Base-by-base conservation (phyloP, 2,888 invertebrate genomes). In the Dendrolimus pini region DNA sequence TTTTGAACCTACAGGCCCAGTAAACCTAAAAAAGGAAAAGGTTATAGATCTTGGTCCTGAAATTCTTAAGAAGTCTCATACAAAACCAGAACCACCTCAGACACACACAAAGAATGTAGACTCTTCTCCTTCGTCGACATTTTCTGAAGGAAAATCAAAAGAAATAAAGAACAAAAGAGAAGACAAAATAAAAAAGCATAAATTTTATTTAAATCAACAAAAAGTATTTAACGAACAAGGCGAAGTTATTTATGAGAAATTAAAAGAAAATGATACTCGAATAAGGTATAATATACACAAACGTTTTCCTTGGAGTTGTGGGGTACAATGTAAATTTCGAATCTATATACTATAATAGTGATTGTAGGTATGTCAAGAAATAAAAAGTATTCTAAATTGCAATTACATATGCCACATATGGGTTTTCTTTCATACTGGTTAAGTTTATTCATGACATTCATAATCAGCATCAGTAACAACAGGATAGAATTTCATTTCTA, bases 261-360 rank as follows among this genome's bases (percentile, higher is more conserved):
- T 94, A 58, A 88, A 91, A 55, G 87, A 93, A 56, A 92, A 93
- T 73, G 94, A 94, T 84, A 82, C 91, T 0, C 73, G 90, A 63
- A 75, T 95, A 55, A 91, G 91, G 91, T 93, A 71, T 63, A 9
- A 0, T 30, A 6, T 30, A 30, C 3, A 30, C 30, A 6, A 30
- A 30, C 30, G 0, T 30, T 30, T 30, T 30, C 30, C 30, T 30
- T 30, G 30, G 30, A 0, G 30, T 30, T 6, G 6, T 3, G 6
- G 30, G 30, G 30, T 3, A 30, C 3, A 30, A 30, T 30, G 30
- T 30, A 30, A 30, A 30, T 30, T 3, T 30, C 30, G 30, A 30
- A 30, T 30, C 30, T 6, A 30, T 30, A 30, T 3, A 6, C 30
- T 3, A 30, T 3, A 3, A 18, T 18, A 18, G 18, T 2, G 18